Percentiles rank a stretch among this genome's conserved stretches.
Evolutionary conservation across 2,113 vertebrate species (phyloP).

Genomic region (Tenrec ecaudatus): DNA sequence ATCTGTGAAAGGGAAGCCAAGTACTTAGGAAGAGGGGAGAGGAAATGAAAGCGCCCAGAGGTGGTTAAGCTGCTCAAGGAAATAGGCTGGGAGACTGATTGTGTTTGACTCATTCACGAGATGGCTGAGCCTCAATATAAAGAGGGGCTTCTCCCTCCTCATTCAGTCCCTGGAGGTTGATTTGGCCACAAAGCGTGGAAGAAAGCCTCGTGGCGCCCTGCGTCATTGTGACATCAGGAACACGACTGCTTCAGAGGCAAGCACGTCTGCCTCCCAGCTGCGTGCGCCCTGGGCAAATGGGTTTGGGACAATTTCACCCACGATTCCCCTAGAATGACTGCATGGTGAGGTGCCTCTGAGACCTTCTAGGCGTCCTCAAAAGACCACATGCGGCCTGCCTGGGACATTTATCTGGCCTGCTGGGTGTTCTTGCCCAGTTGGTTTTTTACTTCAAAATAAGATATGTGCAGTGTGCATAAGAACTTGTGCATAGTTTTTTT

Average conservation of each 20-base stretch:
- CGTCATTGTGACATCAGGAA: background rate
- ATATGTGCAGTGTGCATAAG: too few species aligned
- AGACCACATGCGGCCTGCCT: too few species aligned
- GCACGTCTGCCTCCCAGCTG: background rate
- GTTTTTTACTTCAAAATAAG: too few species aligned
- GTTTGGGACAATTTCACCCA: background rate
- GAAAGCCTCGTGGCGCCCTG: background rate
- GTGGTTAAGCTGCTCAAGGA: background rate
- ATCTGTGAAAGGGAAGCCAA: slow-evolving; percentile 10
- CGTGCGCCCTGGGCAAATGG: background rate
- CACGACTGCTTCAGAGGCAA: slow-evolving; percentile 59
- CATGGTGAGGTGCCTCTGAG: background rate
- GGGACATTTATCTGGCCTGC: too few species aligned
- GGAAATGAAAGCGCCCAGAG: slow-evolving; percentile 20
- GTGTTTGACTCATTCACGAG: slow-evolving; percentile 17
- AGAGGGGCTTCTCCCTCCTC: background rate
- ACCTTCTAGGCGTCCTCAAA: too few species aligned
- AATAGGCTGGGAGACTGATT: background rate
- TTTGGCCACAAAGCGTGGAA: background rate
- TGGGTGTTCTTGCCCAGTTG: too few species aligned
- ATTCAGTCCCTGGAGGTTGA: background rate
- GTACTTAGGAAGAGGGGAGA: background rate
- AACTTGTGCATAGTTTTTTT: too few species aligned
- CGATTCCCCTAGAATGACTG: background rate
- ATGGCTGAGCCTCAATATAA: background rate